Percentiles rank a stretch among this genome's conserved stretches.
Conservation (phyloP, 1,140 invertebrate genomes). For the Thrips palmi region DNA sequence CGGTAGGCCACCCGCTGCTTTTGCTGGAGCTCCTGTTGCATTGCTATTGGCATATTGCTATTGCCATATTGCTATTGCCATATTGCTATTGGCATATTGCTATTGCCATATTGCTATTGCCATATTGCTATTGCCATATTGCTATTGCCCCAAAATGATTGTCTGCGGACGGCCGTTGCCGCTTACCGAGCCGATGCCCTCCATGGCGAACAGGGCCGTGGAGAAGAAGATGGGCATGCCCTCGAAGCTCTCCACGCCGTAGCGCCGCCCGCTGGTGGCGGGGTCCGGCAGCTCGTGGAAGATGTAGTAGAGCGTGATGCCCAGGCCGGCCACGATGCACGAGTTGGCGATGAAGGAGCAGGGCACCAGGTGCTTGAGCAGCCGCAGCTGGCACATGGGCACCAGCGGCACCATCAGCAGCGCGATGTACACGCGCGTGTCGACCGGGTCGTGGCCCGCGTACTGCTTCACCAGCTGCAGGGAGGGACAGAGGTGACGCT, state of each 20-base stretch:
- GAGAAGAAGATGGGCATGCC: slow-evolving; percentile 19
- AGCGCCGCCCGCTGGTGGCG: background rate
- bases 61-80: too few species aligned
- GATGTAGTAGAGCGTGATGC: slow-evolving; percentile 50
- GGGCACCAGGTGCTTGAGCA: slow-evolving; percentile 53
- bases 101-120: too few species aligned
- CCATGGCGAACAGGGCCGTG: slow-evolving; percentile 60
- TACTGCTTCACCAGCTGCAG: too few species aligned
- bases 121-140: too few species aligned
- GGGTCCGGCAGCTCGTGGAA: slow-evolving; percentile 23
- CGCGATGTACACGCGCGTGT: slow-evolving; percentile 33
- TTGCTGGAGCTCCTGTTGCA: background rate
- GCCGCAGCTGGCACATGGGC: slow-evolving; percentile 41
- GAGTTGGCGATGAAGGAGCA: slow-evolving; percentile 53
- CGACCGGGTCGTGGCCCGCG: slow-evolving; percentile 21
- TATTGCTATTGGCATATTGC: too few species aligned
- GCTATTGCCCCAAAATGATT: too few species aligned
- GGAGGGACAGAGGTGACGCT: too few species aligned
- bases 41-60: too few species aligned
- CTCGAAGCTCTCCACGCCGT: slow-evolving; percentile 6
- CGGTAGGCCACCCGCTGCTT: background rate
- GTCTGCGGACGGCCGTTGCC: too few species aligned
- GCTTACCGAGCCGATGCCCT: slow-evolving; percentile 52
- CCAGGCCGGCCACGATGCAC: slow-evolving; percentile 43
- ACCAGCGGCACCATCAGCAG: slow-evolving; percentile 36